Base-by-base conservation (phyloP, 2,888 invertebrate species). In the Phlogophora meticulosa region DNA sequence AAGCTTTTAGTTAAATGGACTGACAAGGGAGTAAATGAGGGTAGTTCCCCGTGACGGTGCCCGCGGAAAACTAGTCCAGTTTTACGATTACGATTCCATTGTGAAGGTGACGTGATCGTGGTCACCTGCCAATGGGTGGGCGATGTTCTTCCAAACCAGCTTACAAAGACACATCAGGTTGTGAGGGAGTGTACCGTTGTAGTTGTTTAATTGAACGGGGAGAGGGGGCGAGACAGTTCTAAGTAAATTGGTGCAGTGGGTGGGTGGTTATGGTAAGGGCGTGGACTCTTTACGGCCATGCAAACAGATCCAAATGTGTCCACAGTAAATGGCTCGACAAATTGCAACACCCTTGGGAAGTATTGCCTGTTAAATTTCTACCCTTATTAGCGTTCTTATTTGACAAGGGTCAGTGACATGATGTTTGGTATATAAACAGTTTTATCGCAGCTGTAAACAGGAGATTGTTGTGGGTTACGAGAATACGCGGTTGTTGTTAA, bases 261-360 rank as follows among this genome's bases (percentile, higher is more conserved):
- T 85, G 86, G 88, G 88, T 86, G 90, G 90, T 86, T 85, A 87
- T 83, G 78, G 81, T 82, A 77, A 90, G 93, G 94, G 94, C 88
- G 94, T 93, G 94, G 90, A 89, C 83, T 87, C 82, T 93, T 93
- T 93, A 94, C 89, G 89, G 88, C 83, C 92, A 91, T 91, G 92
- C 93, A 93, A 94, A 94, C 94, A 92, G 88, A 86, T 84, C 89
- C 90, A 90, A 89, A 90, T 90, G 91, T 90, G 90, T 87, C 87
- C 88, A 84, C 85, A 82, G 86, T 89, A 92, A 94, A 93, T 92
- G 93, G 88, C 85, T 86, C 90, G 87, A 87, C 90, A 93, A 94
- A 94, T 94, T 92, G 92, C 89, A 88, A 90, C 89, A 91, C 90
- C 91, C 89, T 89, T 83, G 84, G 88, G 77, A 72, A 81, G 85